These are phyloP conservation scores for Tenthredo notha DNA, from an alignment of 2,888 invertebrate species.

Conservation along the genomic window DNA sequence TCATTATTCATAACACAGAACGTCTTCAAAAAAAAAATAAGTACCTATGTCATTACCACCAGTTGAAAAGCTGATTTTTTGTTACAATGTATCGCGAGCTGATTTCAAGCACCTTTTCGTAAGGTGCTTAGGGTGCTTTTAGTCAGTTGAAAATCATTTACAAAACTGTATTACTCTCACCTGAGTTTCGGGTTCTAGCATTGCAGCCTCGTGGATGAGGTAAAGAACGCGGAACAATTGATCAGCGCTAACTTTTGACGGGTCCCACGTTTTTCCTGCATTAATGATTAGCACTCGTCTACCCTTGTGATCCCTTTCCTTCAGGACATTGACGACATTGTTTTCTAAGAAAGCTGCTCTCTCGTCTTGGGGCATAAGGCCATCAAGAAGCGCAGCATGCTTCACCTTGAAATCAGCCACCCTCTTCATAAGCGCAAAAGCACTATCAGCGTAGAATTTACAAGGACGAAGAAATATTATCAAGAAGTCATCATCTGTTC, in stretches of 20 bases:
- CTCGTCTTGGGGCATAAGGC: constrained; percentile 85
- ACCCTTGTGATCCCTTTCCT: constrained; percentile 87
- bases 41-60: background rate
- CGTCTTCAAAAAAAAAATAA: too few species aligned
- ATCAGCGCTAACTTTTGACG: constrained; percentile 86
- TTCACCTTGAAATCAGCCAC: constrained; percentile 88
- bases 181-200: constrained; percentile 88
- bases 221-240: constrained; percentile 90
- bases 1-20: background rate
- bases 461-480: constrained; percentile 90
- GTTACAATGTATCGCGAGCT: background rate
- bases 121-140: too few species aligned
- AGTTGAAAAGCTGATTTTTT: background rate
- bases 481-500: constrained; percentile 88
- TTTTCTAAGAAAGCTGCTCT: constrained; percentile 85
- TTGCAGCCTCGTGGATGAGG: constrained; percentile 89
- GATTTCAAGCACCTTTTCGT: too few species aligned
- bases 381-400: constrained; percentile 83
- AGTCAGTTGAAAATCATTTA: too few species aligned
- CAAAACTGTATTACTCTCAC: too few species aligned
- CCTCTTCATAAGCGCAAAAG: constrained; percentile 89
- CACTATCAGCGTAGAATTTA: constrained; percentile 92
- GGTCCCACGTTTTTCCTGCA: constrained; percentile 88
- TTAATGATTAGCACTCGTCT: constrained; percentile 88
- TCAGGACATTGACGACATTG: constrained; percentile 89